Conservation (phyloP, 1,140 invertebrate genomes). For the Schmidtea mediterranea region DNA sequence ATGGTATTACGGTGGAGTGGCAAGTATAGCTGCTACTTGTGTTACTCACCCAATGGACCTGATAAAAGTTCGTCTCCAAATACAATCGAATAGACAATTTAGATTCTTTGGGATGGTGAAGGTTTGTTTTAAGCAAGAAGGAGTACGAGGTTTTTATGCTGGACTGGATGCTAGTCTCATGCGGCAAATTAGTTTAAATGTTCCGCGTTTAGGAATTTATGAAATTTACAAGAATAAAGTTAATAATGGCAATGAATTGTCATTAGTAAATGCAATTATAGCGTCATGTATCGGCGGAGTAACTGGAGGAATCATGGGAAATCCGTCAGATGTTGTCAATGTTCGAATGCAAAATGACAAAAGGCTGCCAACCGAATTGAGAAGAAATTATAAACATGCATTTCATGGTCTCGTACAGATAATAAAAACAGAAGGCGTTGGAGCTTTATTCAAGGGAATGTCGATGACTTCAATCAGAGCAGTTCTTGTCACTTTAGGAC, state of each 20-base stretch:
- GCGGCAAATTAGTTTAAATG: constrained; percentile 80
- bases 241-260: constrained; percentile 40
- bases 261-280: constrained; percentile 26
- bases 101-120: constrained; percentile 17
- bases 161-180: constrained; percentile 77
- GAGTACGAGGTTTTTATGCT: constrained; percentile 67
- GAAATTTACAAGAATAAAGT: constrained; percentile 35
- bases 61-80: constrained; percentile 85
- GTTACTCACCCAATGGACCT: constrained; percentile 88
- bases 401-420: constrained; percentile 47
- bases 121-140: constrained; percentile 50
- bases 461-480: constrained; percentile 65
- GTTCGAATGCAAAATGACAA: constrained; percentile 99
- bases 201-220: constrained; percentile 82
- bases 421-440: constrained; percentile 39
- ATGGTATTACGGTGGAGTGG: constrained; percentile 65
- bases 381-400: constrained; percentile 88
- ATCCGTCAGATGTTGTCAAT: constrained; percentile 85
- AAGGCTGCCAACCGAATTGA: constrained; percentile 52
- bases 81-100: constrained; percentile 45
- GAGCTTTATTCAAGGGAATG: constrained; percentile 54
- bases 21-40: constrained; percentile 70
- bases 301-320: constrained; percentile 52
- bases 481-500: constrained; percentile 78
- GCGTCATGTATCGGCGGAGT: constrained; percentile 33